A percentile compares a stretch with the other conserved stretches of the same genome.
phyloP scores from a whole-genome alignment of 2,888 invertebrate genomes.

The Hybos culiciformis region DNA sequence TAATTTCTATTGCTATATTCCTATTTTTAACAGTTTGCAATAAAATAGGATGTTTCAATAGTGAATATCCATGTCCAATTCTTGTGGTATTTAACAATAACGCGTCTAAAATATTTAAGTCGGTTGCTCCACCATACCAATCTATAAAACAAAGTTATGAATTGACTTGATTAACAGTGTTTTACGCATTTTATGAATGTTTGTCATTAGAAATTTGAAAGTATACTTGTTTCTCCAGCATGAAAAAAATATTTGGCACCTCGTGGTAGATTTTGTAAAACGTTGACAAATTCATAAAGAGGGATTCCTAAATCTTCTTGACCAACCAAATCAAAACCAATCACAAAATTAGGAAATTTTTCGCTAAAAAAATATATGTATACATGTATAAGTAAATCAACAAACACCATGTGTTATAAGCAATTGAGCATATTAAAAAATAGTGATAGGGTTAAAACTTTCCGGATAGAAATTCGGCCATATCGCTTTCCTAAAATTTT shows the following conservation, averaged over 20 bases:
- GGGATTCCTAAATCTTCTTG: constrained; percentile 48
- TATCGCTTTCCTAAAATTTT: no score
- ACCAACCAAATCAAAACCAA: constrained; percentile 54
- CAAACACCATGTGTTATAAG: no score
- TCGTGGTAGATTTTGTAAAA: constrained; percentile 21
- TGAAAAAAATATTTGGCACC: constrained; percentile 46
- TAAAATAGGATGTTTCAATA: constrained; percentile 32
- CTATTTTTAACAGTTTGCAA: constrained; percentile 27
- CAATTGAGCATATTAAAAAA: no score
- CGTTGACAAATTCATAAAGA: constrained; percentile 27
- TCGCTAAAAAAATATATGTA: constrained; percentile 16
- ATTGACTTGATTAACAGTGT: no score
- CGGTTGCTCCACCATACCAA: constrained; percentile 41
- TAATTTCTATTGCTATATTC: constrained; percentile 30
- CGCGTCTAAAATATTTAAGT: constrained; percentile 43
- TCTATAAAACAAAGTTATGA: constrained; percentile 22
- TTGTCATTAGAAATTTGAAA: no score
- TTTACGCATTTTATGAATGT: no score
- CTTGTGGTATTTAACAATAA: constrained; percentile 31
- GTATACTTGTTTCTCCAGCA: constrained; percentile 47
- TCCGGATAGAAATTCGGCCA: no score
- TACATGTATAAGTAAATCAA: no score
- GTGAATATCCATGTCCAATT: constrained; percentile 33
- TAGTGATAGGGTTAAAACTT: no score
- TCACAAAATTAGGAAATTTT: constrained; percentile 39